A percentile compares a stretch with the other conserved stretches of the same genome.
Conservation (phyloP, 1,140 invertebrate genomes). For the Drosophila sulfurigaster region DNA sequence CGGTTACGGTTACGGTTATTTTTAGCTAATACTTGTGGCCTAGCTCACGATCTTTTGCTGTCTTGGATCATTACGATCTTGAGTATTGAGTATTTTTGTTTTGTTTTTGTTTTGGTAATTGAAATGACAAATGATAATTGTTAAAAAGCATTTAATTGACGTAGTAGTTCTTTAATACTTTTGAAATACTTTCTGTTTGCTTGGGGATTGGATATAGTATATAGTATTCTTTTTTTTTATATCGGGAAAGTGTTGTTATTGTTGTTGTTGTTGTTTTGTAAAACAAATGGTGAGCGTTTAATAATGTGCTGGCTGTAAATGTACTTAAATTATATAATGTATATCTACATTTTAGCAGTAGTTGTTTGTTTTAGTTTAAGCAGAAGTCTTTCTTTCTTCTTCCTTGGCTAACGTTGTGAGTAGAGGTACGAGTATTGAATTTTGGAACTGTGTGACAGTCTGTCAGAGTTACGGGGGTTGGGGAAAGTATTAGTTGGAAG, state of each 20-base stretch:
- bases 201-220: slow-evolving; percentile 1
- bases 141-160: slow-evolving; percentile 60
- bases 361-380: slow-evolving; percentile 50
- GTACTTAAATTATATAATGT: slow-evolving; percentile 61
- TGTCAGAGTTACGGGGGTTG: slow-evolving; percentile 24
- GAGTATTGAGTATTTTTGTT: background rate
- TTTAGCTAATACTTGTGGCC: slow-evolving; percentile 45
- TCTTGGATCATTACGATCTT: slow-evolving; percentile 6
- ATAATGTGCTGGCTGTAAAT: slow-evolving; percentile 69
- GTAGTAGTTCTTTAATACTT: slow-evolving; percentile 22
- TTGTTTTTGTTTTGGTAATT: slow-evolving; percentile 40
- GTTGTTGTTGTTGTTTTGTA: slow-evolving; percentile 18
- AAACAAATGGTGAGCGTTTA: slow-evolving; percentile 63
- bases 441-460: slow-evolving; percentile 23
- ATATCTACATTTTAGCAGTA: slow-evolving; percentile 55
- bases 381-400: background rate
- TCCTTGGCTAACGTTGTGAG: slow-evolving; percentile 27
- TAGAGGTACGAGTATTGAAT: slow-evolving; percentile 5
- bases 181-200: slow-evolving; percentile 26
- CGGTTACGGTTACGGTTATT: slow-evolving; percentile 40
- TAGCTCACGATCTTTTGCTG: background rate
- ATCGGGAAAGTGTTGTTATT: slow-evolving; percentile 17
- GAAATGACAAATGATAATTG: slow-evolving; percentile 68
- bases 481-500: background rate
- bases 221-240: slow-evolving; percentile 44